A percentile compares a stretch with the other conserved stretches of the same genome.
These are phyloP conservation scores for Brachyalestes nurse DNA, from an alignment of 2,797 vertebrate genomes.

Conservation along the genomic window DNA sequence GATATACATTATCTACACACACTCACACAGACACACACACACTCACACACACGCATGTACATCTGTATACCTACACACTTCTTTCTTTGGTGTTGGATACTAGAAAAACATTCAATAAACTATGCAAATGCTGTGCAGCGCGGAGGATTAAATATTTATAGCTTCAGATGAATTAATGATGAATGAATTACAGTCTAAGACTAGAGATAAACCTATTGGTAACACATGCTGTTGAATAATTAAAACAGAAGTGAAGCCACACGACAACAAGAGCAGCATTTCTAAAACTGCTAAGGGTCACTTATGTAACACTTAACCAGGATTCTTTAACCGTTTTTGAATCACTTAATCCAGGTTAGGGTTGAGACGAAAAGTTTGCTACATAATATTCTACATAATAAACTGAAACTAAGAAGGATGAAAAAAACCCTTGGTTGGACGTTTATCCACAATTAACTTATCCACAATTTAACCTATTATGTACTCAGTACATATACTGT, in stretches of 20 bases:
- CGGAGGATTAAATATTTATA: conserved; percentile 35
- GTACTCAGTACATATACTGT: too few relatives aligned
- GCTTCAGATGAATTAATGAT: conserved; percentile 20
- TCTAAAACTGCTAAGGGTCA: neutral
- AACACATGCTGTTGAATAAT: neutral
- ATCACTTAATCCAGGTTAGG: neutral
- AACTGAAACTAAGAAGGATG: too few relatives aligned
- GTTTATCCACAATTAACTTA: too few relatives aligned
- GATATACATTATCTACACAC: conserved; percentile 9
- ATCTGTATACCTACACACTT: conserved; percentile 2
- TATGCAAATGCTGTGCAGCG: conserved; percentile 32
- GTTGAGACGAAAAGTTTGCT: neutral
- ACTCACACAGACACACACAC: too few relatives aligned
- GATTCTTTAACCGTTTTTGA: neutral
- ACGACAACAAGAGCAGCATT: too few relatives aligned
- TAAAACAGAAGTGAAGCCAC: neutral
- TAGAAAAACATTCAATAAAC: conserved; percentile 27
- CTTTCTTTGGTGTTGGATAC: conserved; percentile 25
- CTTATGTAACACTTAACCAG: too few relatives aligned
- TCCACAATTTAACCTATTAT: too few relatives aligned
- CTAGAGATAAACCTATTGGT: conserved; percentile 1
- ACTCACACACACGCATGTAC: neutral
- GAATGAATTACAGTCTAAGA: neutral
- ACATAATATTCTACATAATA: too few relatives aligned
- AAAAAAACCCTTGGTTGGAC: too few relatives aligned